Percentiles rank a stretch among this genome's conserved stretches.
Conservation (phyloP, 2,888 invertebrate genomes). For the Cloeon dipterum region DNA sequence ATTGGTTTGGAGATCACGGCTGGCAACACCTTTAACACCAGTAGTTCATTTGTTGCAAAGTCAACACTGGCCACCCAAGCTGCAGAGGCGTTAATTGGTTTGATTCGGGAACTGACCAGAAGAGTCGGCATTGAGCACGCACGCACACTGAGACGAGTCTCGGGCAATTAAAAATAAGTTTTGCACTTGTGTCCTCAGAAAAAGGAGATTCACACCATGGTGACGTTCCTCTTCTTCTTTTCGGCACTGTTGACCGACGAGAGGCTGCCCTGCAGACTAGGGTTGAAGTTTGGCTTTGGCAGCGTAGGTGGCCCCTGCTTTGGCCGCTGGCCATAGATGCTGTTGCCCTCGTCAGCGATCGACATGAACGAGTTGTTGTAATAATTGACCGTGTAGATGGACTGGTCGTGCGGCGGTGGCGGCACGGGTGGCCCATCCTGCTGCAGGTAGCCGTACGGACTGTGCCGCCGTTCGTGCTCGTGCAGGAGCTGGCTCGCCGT, state of each 20-base stretch:
- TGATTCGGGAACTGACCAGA: no score
- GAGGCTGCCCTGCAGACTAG: constrained; percentile 28
- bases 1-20: no score
- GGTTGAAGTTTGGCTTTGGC: constrained; percentile 17
- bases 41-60: no score
- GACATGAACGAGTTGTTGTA: constrained; percentile 3
- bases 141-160: no score
- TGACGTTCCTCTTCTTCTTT: constrained; percentile 28
- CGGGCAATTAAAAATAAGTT: no score
- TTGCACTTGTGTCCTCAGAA: no score
- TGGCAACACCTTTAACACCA: no score
- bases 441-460: constrained; percentile 18
- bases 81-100: no score
- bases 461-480: constrained; percentile 29
- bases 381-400: not conserved
- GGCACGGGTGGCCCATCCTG: constrained; percentile 12
- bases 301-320: constrained; percentile 8
- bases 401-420: constrained; percentile 5
- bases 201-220: constrained; percentile 34
- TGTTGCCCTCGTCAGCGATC: constrained; percentile 4
- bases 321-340: constrained; percentile 5
- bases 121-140: no score
- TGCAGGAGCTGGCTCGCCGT: constrained; percentile 31
- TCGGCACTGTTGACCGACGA: constrained; percentile 28
- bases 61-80: no score